These are phyloP conservation scores for Gephyroberyx darwinii DNA, from an alignment of 2,797 vertebrate genomes.

Conservation along the genomic window DNA sequence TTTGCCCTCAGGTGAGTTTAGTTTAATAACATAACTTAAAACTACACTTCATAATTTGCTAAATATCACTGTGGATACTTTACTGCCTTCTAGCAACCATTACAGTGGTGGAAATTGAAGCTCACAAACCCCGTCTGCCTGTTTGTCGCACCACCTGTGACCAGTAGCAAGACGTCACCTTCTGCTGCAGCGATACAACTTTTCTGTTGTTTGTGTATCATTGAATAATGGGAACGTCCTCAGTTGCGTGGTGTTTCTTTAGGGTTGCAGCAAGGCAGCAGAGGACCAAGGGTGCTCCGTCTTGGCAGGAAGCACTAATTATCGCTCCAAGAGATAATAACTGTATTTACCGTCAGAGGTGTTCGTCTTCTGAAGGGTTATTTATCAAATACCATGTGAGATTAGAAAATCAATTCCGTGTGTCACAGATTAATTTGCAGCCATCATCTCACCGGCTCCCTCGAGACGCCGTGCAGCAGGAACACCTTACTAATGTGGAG, in stretches of 20 bases:
- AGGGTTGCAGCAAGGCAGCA: conserved; percentile 44
- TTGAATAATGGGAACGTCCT: conserved; percentile 54
- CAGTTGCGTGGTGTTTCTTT: conserved; percentile 43
- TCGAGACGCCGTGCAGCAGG: conserved; percentile 61
- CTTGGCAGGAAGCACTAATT: conserved; percentile 79
- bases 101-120: neutral
- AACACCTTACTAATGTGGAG: conserved; percentile 66
- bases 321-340: conserved; percentile 80
- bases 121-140: too few relatives aligned
- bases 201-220: conserved; percentile 36
- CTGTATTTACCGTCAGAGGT: conserved; percentile 80
- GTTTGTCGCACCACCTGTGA: conserved; percentile 18
- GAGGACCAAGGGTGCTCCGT: conserved; percentile 68
- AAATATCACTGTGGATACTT: conserved; percentile 49
- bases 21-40: conserved; percentile 60
- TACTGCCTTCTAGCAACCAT: conserved; percentile 22
- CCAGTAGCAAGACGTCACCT: conserved; percentile 1
- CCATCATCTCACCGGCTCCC: conserved; percentile 72
- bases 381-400: conserved; percentile 80
- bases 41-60: conserved; percentile 50
- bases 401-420: conserved; percentile 79
- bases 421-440: conserved; percentile 83
- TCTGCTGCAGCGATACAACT: conserved; percentile 23
- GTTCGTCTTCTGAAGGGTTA: conserved; percentile 79
- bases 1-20: conserved; percentile 36